Percentiles rank a stretch among this genome's conserved stretches.
Conservation (phyloP, 2,888 invertebrate species). For the Acronicta psi region DNA sequence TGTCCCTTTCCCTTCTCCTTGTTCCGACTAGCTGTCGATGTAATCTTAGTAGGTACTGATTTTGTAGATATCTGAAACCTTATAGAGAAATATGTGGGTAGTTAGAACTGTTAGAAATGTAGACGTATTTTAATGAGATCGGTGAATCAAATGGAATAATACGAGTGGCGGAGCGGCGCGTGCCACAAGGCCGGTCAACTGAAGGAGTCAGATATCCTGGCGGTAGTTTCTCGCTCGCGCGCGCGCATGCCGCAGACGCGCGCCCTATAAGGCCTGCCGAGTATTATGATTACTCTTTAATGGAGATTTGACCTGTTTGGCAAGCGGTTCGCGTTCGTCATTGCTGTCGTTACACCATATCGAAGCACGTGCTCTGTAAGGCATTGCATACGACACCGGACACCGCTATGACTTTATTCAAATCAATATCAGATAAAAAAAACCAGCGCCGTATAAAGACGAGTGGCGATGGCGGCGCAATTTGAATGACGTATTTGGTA, state of each 20-base stretch:
- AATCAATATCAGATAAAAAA: constrained; percentile 72
- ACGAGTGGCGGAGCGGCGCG: constrained; percentile 75
- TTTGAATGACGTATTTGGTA: constrained; percentile 78
- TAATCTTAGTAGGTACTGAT: constrained; percentile 42
- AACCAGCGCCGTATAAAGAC: constrained; percentile 67
- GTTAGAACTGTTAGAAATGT: constrained; percentile 57
- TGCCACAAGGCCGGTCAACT: constrained; percentile 86
- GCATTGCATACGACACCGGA: constrained; percentile 71
- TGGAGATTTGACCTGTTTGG: constrained; percentile 70
- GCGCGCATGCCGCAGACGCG: constrained; percentile 47
- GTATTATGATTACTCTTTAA: constrained; percentile 74
- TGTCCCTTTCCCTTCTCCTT: constrained; percentile 64
- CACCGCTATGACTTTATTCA: constrained; percentile 81
- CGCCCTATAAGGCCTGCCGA: constrained; percentile 71
- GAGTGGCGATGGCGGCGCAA: constrained; percentile 58
- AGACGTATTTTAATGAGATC: constrained; percentile 73
- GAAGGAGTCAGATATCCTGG: constrained; percentile 76
- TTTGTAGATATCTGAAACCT: constrained; percentile 55
- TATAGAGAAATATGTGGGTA: constrained; percentile 55
- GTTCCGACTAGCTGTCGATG: constrained; percentile 46
- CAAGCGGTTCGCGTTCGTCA: constrained; percentile 73
- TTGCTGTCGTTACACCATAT: constrained; percentile 71
- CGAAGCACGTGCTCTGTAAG: constrained; percentile 73
- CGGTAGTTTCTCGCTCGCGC: constrained; percentile 69
- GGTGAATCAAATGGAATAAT: constrained; percentile 79